These are phyloP conservation scores for Laticauda laticaudata DNA, from an alignment of 2,113 vertebrate species.

Conservation along the genomic window DNA sequence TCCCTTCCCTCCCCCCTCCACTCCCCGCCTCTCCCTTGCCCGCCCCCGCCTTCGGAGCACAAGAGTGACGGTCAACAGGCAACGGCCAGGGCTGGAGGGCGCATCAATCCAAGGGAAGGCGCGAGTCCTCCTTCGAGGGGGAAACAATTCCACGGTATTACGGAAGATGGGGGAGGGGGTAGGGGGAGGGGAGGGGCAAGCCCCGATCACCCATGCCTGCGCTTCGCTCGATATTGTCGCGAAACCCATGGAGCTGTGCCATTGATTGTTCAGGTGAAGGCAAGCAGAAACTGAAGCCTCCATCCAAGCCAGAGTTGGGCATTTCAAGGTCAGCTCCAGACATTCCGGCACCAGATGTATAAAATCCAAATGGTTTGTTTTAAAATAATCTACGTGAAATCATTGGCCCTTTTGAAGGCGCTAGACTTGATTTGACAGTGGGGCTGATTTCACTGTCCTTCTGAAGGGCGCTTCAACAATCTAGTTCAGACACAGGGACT, in stretches of 20 bases:
- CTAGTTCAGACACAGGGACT: not conserved
- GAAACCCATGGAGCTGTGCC: not conserved
- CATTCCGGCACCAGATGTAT: not conserved
- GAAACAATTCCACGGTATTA: not conserved
- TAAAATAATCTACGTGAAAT: not conserved
- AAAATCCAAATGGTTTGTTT: not conserved
- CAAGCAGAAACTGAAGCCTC: not conserved
- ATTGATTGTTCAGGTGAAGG: not conserved
- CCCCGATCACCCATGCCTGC: not conserved
- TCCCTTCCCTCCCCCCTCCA: not conserved
- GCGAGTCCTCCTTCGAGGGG: not conserved
- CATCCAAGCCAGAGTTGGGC: not conserved
- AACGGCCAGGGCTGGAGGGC: not conserved
- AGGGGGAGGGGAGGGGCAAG: not conserved
- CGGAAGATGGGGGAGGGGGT: rapidly evolving
- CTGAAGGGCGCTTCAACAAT: not conserved
- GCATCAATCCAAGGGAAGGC: not conserved
- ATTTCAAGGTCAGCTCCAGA: not conserved
- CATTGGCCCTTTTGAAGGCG: not conserved
- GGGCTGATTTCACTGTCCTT: not conserved
- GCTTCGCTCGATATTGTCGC: not conserved
- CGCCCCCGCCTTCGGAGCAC: not conserved
- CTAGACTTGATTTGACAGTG: too few species aligned
- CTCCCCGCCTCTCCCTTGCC: not conserved
- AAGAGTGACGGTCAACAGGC: not conserved